Percentiles rank a stretch among this genome's conserved stretches.
These are phyloP conservation scores for Tragulus kanchil DNA, from an alignment of 2,113 vertebrate genomes.

Conservation along the genomic window DNA sequence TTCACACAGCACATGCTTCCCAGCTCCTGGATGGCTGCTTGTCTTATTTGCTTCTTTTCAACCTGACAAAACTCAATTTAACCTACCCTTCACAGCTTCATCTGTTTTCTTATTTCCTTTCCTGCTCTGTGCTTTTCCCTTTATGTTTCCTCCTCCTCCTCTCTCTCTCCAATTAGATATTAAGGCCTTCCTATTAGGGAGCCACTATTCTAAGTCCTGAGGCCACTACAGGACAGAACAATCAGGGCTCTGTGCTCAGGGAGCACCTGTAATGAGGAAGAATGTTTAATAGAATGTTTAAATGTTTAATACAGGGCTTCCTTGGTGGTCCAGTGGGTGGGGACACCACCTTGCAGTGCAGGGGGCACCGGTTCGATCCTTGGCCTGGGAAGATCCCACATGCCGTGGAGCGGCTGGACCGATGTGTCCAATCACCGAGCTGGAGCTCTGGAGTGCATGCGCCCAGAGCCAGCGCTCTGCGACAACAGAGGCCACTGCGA, in stretches of 20 bases:
- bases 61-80: not conserved
- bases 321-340: too few relatives aligned
- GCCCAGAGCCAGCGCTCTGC: too few relatives aligned
- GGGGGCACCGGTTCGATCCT: too few relatives aligned
- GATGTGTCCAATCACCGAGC: too few relatives aligned
- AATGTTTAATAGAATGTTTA: not conserved
- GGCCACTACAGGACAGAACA: not conserved
- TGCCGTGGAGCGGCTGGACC: too few relatives aligned
- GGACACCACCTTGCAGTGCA: too few relatives aligned
- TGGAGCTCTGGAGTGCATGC: too few relatives aligned
- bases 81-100: not conserved
- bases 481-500: too few relatives aligned
- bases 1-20: not conserved
- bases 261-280: not conserved
- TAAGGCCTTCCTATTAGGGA: not conserved
- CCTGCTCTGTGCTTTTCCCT: not conserved
- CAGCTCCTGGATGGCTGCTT: not conserved
- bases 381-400: too few relatives aligned
- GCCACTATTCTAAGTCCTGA: not conserved
- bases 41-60: constrained; percentile 37
- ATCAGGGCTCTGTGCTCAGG: not conserved
- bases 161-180: not conserved
- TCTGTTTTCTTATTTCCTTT: not conserved
- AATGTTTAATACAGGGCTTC: not conserved
- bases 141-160: too few relatives aligned